A percentile compares a stretch with the other conserved stretches of the same genome.
Evolutionary conservation across 2,113 vertebrate genomes (phyloP).

Genomic region (Peromyscus polionotus): DNA sequence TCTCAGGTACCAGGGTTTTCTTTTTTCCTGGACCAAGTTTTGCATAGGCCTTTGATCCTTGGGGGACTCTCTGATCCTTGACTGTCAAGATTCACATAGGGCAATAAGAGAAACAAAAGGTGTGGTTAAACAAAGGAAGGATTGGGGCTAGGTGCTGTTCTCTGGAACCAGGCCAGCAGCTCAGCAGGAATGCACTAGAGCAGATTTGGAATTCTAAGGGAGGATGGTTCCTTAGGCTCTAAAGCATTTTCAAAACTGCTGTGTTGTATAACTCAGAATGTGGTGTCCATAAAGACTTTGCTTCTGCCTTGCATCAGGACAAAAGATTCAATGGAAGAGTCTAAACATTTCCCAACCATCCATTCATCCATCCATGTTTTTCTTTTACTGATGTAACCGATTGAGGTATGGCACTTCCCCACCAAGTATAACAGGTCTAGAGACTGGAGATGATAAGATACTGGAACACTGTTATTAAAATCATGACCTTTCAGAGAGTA

Average conservation of each 20-base stretch:
- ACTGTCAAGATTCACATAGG: too few relatives aligned
- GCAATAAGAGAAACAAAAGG: too few relatives aligned
- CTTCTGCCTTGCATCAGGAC: background rate
- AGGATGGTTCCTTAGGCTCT: background rate
- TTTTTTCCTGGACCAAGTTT: too few relatives aligned
- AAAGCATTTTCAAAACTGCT: slow-evolving; percentile 10
- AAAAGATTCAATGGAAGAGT: background rate
- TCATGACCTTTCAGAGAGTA: background rate
- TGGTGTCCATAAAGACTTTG: background rate
- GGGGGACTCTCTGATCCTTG: too few relatives aligned
- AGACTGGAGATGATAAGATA: background rate
- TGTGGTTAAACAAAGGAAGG: too few relatives aligned
- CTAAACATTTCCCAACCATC: background rate
- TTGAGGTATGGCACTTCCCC: background rate
- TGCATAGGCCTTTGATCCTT: too few relatives aligned
- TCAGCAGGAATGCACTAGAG: too few relatives aligned
- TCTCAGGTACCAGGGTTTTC: too few relatives aligned
- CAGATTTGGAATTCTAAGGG: background rate
- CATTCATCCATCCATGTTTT: background rate
- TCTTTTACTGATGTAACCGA: background rate
- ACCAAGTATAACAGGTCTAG: slow-evolving; percentile 9
- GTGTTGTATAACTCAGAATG: background rate
- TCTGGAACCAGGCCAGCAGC: too few relatives aligned
- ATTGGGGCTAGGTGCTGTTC: too few relatives aligned
- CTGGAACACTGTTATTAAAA: background rate